Conservation (phyloP, 2,888 invertebrate genomes). For the Thecocarcelia acutangulata region DNA sequence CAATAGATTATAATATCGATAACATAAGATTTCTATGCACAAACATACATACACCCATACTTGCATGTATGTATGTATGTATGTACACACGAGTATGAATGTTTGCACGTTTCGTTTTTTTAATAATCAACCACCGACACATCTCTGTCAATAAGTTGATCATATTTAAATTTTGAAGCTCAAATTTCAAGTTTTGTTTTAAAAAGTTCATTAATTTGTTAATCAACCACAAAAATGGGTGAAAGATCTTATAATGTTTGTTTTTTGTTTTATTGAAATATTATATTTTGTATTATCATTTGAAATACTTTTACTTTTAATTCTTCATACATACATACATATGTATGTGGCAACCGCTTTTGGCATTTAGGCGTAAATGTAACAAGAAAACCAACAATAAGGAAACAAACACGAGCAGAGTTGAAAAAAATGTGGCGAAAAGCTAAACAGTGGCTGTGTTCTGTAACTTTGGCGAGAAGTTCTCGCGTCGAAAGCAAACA, state of each 20-base stretch:
- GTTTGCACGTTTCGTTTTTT: not conserved
- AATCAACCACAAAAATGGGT: conserved; percentile 66
- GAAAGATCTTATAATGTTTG: conserved; percentile 48
- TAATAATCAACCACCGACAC: conserved; percentile 13
- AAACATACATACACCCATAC: not conserved
- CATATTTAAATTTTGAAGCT: conserved; percentile 31
- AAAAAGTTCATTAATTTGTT: conserved; percentile 50
- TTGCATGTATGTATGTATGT: not conserved
- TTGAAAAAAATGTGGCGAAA: no score
- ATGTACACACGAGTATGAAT: no score
- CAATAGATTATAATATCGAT: conserved; percentile 2
- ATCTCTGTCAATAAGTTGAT: conserved; percentile 35
- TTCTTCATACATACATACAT: no score
- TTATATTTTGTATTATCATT: conserved; percentile 38
- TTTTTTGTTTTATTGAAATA: conserved; percentile 13
- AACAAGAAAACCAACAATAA: not conserved
- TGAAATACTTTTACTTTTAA: conserved; percentile 68
- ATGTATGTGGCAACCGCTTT: conserved; percentile 39
- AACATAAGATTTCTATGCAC: not conserved
- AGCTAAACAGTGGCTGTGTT: no score
- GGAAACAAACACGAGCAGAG: no score
- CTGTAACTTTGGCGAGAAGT: no score
- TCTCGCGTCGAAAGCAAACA: no score
- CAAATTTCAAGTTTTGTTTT: conserved; percentile 49
- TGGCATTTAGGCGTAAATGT: not conserved